phyloP scores from a whole-genome alignment of 2,888 invertebrate species.

The Macropis europaea region DNA sequence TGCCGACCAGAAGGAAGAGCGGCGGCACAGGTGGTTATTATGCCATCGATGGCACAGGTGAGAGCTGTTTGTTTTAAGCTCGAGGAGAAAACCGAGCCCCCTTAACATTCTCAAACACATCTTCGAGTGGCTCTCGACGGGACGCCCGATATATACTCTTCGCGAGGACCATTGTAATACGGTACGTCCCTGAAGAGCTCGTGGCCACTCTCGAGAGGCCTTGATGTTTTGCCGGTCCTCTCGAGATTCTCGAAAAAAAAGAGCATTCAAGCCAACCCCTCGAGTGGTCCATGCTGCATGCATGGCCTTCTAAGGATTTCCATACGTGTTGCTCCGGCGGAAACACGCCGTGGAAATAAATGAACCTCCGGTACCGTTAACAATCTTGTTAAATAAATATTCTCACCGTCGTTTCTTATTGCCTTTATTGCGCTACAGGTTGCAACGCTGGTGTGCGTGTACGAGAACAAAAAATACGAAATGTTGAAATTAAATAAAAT shows the following conservation, averaged over 20 bases:
- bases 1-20: background rate
- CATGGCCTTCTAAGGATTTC: conserved; percentile 66
- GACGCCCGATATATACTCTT: conserved; percentile 68
- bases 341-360: conserved; percentile 21
- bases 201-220: conserved; percentile 62
- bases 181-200: conserved; percentile 65
- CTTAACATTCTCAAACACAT: conserved; percentile 67
- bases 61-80: conserved; percentile 67
- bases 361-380: conserved; percentile 24
- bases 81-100: conserved; percentile 65
- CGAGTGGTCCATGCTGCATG: conserved; percentile 50
- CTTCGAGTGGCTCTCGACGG: conserved; percentile 73
- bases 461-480: too few species aligned
- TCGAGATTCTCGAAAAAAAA: conserved; percentile 58
- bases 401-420: too few species aligned
- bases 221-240: conserved; percentile 72
- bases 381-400: background rate
- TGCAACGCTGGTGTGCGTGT: too few species aligned
- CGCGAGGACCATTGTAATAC: conserved; percentile 69
- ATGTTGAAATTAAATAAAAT: too few species aligned
- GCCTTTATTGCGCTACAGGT: too few species aligned
- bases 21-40: conserved; percentile 66
- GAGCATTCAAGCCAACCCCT: conserved; percentile 55
- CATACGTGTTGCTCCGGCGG: conserved; percentile 42
- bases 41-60: conserved; percentile 69